These are phyloP conservation scores for Steatocranus sp. DNA, from an alignment of 2,797 vertebrate species.

Conservation along the genomic window DNA sequence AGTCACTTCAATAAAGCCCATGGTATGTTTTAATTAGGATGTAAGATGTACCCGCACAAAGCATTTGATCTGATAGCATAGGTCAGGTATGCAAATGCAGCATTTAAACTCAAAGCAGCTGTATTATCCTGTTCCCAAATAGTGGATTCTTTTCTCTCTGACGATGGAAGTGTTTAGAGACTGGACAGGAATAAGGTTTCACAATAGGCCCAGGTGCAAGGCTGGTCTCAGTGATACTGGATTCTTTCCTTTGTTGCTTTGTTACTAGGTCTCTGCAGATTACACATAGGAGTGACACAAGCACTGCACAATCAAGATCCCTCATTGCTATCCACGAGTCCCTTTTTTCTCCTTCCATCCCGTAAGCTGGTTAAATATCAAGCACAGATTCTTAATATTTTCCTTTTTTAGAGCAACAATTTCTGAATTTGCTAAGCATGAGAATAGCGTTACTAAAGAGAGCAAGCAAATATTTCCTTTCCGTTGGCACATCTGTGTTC, in stretches of 20 bases:
- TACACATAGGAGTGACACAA: neutral
- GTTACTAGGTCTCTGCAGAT: neutral
- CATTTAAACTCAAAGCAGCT: neutral
- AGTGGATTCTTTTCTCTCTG: neutral
- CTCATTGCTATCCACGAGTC: neutral
- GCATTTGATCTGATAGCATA: neutral
- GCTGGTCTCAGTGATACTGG: neutral
- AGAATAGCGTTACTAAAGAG: neutral
- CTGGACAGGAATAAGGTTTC: constrained; percentile 14
- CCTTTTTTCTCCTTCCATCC: neutral
- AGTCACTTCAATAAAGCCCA: neutral
- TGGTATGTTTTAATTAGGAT: neutral
- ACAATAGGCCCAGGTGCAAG: constrained; percentile 26
- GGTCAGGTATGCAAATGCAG: neutral
- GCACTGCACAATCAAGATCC: neutral
- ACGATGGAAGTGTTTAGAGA: neutral
- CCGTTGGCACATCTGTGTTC: neutral
- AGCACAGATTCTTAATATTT: neutral
- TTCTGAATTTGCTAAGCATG: neutral
- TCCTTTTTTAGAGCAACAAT: neutral
- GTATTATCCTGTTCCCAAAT: neutral
- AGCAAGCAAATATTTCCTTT: neutral
- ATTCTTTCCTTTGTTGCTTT: neutral
- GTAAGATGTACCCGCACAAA: neutral
- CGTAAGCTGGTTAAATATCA: neutral